A percentile compares a stretch with the other conserved stretches of the same genome.
These are phyloP conservation scores for Morelia viridis DNA, from an alignment of 2,797 vertebrate genomes.

Conservation along the genomic window DNA sequence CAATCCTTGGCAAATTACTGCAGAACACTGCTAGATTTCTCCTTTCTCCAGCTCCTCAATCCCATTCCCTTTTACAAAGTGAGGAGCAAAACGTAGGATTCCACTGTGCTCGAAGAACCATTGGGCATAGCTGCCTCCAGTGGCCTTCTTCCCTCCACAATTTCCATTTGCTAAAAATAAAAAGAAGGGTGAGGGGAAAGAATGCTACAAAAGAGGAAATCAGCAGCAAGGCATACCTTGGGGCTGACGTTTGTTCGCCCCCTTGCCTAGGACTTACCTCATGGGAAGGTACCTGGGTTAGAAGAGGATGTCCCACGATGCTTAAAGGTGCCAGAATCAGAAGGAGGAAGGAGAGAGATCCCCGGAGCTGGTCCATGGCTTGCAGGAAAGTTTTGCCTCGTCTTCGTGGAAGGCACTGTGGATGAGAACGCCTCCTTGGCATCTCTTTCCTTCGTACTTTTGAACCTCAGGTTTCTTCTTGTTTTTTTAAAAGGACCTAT, in stretches of 20 bases:
- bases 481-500: slow-evolving; percentile 39
- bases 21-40: not conserved
- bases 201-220: not conserved
- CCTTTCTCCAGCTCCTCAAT: not conserved
- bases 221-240: not conserved
- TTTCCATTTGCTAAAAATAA: slow-evolving; percentile 7
- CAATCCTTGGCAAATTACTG: not conserved
- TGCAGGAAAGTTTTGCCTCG: slow-evolving; percentile 25
- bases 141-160: not conserved
- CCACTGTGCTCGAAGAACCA: not conserved
- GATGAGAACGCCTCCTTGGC: slow-evolving; percentile 36
- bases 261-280: slow-evolving; percentile 42
- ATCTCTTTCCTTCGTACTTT: slow-evolving; percentile 48
- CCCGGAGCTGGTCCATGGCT: slow-evolving; percentile 33
- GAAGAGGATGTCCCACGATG: not conserved
- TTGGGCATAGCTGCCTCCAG: not conserved
- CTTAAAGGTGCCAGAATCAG: slow-evolving; percentile 3
- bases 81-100: not conserved
- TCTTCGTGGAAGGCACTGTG: slow-evolving; percentile 26
- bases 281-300: slow-evolving; percentile 10
- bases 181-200: not conserved
- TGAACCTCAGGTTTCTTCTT: slow-evolving; percentile 49
- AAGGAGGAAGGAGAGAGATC: slow-evolving; percentile 20
- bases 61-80: not conserved
- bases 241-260: not conserved